Base-by-base conservation (phyloP, 2,888 invertebrate genomes). In the Agrochola lychnidis region DNA sequence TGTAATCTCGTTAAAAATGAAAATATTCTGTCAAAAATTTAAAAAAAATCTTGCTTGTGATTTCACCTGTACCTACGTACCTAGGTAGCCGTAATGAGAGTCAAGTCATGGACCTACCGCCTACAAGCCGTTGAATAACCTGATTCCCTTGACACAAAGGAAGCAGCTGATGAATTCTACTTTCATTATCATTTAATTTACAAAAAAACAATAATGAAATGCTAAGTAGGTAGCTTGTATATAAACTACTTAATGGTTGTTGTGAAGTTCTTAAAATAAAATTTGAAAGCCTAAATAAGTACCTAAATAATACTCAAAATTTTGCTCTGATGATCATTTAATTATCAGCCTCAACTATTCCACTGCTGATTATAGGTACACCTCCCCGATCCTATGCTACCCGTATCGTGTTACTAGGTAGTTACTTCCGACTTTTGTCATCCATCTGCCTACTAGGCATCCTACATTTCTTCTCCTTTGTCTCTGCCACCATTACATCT, bases 111-210 rank as follows among this genome's bases (percentile, higher is more conserved):
- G 61, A 70, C 70, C 36, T 74, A 45, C 82, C 78, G 72, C 45
- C 72, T 61, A 61, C 75, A 30, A 64, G 9, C 56, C 40, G n/a
- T 53, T 45, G 45, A 51, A 61, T 19, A 76, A 80, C 81, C 67
- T 12, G 84, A 83, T 73, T 71, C 64, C 82, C 80, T 83, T 80
- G 84, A 81, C 81, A 83, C 57, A 73, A 68, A 80, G 77, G 76
- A 83, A 83, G 76, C 81, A 83, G 84, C 81, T 82, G 76, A 61
- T 68, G 48, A 62, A 68, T 70, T 61, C 51, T 63, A 80, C 83
- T 82, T 80, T 82, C 76, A 83, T 68, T 76, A 76, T 57, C 67
- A 70, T 59, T 74, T 61, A 48, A 57, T 62, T 70, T n/a, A 42
- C 10, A 40, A 71, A 30, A 40, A 71, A 40, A 78, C n/a, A n/a